A percentile compares a stretch with the other conserved stretches of the same genome.
These are phyloP conservation scores for Eupeodes luniger DNA, from an alignment of 2,888 invertebrate species.

Conservation along the genomic window DNA sequence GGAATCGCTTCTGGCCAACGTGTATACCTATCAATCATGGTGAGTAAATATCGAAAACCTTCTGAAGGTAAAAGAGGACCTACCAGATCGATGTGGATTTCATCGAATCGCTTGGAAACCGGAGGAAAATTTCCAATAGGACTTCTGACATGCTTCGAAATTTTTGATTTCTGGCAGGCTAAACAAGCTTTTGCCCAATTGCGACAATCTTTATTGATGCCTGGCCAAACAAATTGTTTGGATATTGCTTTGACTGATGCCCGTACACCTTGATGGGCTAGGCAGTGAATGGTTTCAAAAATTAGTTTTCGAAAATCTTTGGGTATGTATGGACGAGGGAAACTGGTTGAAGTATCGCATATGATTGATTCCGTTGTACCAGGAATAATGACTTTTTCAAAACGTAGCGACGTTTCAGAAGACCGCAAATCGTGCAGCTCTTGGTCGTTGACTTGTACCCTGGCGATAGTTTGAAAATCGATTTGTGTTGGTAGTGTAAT, in stretches of 20 bases:
- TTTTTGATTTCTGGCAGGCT: constrained; percentile 14
- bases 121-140: constrained; percentile 14
- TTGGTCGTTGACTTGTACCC: constrained; percentile 42
- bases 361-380: not conserved
- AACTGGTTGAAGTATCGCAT: not conserved
- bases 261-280: no score
- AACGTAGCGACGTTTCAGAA: not conserved
- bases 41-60: constrained; percentile 32
- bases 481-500: constrained; percentile 42
- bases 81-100: constrained; percentile 66
- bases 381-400: not conserved
- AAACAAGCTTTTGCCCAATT: no score
- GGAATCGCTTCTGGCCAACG: constrained; percentile 61
- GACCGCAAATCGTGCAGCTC: constrained; percentile 40
- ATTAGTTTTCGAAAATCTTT: constrained; percentile 15
- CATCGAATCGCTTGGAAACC: constrained; percentile 47
- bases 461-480: constrained; percentile 34
- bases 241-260: not conserved
- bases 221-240: constrained; percentile 44
- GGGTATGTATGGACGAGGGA: constrained; percentile 1
- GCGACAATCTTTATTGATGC: constrained; percentile 44
- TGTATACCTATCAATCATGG: constrained; percentile 54
- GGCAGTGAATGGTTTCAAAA: constrained; percentile 28
- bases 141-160: constrained; percentile 11
- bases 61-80: constrained; percentile 42